Evolutionary conservation across 1,140 invertebrate species (phyloP).

Genomic region (Heterodera carotae): DNA sequence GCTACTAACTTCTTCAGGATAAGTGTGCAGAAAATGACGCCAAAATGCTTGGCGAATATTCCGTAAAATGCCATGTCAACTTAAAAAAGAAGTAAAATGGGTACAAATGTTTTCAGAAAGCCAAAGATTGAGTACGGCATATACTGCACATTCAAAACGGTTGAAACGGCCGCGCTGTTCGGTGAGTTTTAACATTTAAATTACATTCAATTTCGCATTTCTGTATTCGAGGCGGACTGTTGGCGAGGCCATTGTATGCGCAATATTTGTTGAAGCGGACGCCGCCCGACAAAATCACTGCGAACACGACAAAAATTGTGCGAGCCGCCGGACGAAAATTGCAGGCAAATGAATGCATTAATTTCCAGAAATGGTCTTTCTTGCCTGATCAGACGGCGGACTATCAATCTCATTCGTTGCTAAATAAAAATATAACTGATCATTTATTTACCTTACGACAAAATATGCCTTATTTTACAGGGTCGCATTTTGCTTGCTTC

Average conservation of each 20-base stretch:
- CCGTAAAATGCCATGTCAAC: neutral
- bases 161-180: neutral
- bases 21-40: neutral
- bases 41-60: neutral
- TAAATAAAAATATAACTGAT: too few relatives aligned
- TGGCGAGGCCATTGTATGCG: neutral
- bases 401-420: too few relatives aligned
- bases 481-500: constrained; percentile 12
- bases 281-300: constrained; percentile 43
- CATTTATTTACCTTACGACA: too few relatives aligned
- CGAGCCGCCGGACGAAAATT: constrained; percentile 43
- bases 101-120: constrained; percentile 3
- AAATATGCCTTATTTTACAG: constrained; percentile 14
- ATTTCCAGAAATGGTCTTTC: too few relatives aligned
- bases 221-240: neutral
- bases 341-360: neutral
- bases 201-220: too few relatives aligned
- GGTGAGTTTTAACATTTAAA: neutral
- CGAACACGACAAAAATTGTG: constrained; percentile 54
- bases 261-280: constrained; percentile 43
- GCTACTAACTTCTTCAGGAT: neutral
- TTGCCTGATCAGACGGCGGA: too few relatives aligned
- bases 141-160: constrained; percentile 1
- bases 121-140: neutral
- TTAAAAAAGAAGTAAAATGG: neutral